phyloP scores from a whole-genome alignment of 2,888 invertebrate genomes.

The Amphipoea oculea region DNA sequence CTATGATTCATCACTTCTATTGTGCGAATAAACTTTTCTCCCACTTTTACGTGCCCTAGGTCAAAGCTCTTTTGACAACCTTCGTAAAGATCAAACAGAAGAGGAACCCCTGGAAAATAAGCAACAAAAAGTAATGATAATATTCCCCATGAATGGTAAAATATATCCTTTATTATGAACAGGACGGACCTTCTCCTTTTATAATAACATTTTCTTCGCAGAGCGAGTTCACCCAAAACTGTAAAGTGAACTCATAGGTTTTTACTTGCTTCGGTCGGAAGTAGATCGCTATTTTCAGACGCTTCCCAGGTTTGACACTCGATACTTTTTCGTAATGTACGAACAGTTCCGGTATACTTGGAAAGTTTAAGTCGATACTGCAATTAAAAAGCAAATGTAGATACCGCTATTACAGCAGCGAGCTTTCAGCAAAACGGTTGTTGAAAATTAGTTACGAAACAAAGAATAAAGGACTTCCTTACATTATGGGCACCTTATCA shows the following conservation, averaged over 20 bases:
- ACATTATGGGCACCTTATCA: slow-evolving; percentile 81
- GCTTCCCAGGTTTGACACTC: slow-evolving; percentile 82
- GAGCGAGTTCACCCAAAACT: slow-evolving; percentile 89
- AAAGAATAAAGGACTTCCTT: slow-evolving; percentile 51
- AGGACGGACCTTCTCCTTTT: slow-evolving; percentile 88
- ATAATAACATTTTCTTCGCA: slow-evolving; percentile 87
- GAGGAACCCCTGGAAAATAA: slow-evolving; percentile 80
- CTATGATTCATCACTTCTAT: slow-evolving; percentile 91
- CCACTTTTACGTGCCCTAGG: slow-evolving; percentile 86
- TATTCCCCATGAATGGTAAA: background rate
- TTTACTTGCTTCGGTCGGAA: slow-evolving; percentile 90
- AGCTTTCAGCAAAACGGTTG: background rate
- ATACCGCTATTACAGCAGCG: background rate
- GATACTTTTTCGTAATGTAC: slow-evolving; percentile 83
- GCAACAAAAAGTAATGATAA: background rate
- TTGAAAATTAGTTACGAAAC: background rate
- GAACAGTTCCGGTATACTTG: slow-evolving; percentile 87
- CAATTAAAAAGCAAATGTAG: slow-evolving; percentile 59
- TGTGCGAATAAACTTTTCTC: slow-evolving; percentile 86
- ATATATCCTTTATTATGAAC: background rate
- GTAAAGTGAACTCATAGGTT: slow-evolving; percentile 87
- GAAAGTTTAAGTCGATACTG: slow-evolving; percentile 89
- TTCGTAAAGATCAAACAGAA: slow-evolving; percentile 86
- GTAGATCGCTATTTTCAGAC: slow-evolving; percentile 86
- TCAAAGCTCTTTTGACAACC: slow-evolving; percentile 88